These are phyloP conservation scores for Ernsta delagoae DNA, from an alignment of 2,888 invertebrate species.

Conservation along the genomic window DNA sequence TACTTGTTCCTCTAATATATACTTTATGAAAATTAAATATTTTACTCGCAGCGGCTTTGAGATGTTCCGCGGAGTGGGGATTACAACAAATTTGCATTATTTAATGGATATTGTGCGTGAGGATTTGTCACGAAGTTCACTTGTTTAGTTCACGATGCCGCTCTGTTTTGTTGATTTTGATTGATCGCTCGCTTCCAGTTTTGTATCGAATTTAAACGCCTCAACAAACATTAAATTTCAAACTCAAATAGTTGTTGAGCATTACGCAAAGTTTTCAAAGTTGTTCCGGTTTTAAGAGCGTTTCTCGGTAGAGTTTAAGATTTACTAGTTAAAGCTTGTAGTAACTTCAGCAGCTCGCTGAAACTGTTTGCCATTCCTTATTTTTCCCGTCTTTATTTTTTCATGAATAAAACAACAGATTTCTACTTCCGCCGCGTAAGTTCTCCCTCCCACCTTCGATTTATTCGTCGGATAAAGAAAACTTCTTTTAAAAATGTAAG, in stretches of 20 bases:
- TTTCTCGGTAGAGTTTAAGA: slow-evolving; percentile 44
- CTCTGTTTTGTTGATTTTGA: slow-evolving; percentile 58
- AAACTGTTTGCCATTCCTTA: slow-evolving; percentile 64
- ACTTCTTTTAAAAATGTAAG: slow-evolving; percentile 81
- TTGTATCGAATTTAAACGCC: slow-evolving; percentile 40
- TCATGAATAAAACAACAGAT: slow-evolving; percentile 85
- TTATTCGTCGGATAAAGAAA: slow-evolving; percentile 82
- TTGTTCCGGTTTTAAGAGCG: slow-evolving; percentile 32
- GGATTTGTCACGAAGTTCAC: slow-evolving; percentile 75
- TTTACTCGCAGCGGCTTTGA: slow-evolving; percentile 68
- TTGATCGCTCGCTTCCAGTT: slow-evolving; percentile 52
- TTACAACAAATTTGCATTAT: slow-evolving; percentile 84
- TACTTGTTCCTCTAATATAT: slow-evolving; percentile 78
- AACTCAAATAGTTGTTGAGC: slow-evolving; percentile 33
- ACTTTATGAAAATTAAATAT: slow-evolving; percentile 85
- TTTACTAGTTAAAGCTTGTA: slow-evolving; percentile 51
- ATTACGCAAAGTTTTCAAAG: slow-evolving; percentile 30
- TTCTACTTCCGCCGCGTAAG: slow-evolving; percentile 75
- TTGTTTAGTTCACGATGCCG: slow-evolving; percentile 56
- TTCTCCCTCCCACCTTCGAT: slow-evolving; percentile 83
- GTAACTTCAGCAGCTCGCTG: slow-evolving; percentile 52
- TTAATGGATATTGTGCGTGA: slow-evolving; percentile 81
- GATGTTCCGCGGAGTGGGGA: slow-evolving; percentile 70
- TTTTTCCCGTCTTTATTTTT: slow-evolving; percentile 72
- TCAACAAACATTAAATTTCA: slow-evolving; percentile 35